Evolutionary conservation across 2,113 vertebrate genomes (phyloP), one percentile per base, ranked within the genome.

Genomic region (Callaeas wilsoni): DNA sequence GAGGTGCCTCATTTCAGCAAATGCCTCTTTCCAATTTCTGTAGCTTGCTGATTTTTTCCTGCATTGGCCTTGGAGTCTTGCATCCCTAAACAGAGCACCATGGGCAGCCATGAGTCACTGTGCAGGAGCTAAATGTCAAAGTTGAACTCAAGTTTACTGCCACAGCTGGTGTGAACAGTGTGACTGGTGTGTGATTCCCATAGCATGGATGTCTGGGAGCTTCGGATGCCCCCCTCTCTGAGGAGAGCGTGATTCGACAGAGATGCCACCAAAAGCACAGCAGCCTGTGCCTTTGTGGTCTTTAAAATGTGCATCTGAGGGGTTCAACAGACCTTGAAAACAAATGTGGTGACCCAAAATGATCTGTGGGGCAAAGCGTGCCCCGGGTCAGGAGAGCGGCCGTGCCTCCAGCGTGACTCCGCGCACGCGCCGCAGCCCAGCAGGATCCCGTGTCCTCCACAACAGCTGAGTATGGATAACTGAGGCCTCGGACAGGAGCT

Each of bases 121-220:
- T 62, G 63, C 82, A 95, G 84, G 76, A 92, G 20, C 94, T 97
- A 97, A 98, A 98, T 97, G 97, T 98, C 98, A 98, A 96, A 98
- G 98, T 96, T 98, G 97, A 98, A 93, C 39, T 60, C 11, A 67
- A 96, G 97, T 95, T 96, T 79, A 94, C 79, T 83, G 93, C 89
- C 93, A 92, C 95, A 96, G 91, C 90, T 91, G 90, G 94, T 71
- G 63, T 93, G 93, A 95, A 77, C 90, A 92, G 90, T 91, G 90
- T 81, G 67, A 88, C 80, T 62, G 76, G 62, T 81, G 90, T 93
- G 60, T 94, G 62, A 75, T 87, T 62, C 64, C 92, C 96, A 87
- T 68, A 93, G 95, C 82, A 85, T 10, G 94, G 82, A 84, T 96
- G 77, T 59, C 89, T 84, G 97, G 90, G 87, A 90, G 68, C 13